Percentiles rank a stretch among this genome's conserved stretches.
Evolutionary conservation across 2,113 vertebrate genomes (phyloP).

Genomic region (Malurus melanocephalus): DNA sequence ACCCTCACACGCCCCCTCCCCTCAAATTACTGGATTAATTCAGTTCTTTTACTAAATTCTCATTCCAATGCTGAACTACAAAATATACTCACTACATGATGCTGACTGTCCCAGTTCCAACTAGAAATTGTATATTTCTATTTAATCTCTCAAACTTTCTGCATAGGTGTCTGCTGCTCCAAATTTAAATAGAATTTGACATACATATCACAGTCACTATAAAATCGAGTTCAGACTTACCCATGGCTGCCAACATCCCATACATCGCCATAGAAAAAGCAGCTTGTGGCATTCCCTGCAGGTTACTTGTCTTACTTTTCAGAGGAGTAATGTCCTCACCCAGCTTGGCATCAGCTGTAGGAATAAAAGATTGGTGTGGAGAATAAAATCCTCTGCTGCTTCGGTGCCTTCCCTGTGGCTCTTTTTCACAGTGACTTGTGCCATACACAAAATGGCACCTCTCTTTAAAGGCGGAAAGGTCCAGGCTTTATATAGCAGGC

Average conservation of each 20-base stretch:
- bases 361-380: constrained; percentile 62
- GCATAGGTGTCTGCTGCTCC: not conserved
- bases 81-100: not conserved
- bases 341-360: constrained; percentile 69
- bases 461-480: constrained; percentile 75
- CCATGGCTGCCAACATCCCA: constrained; percentile 74
- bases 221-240: constrained; percentile 78
- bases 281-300: constrained; percentile 67
- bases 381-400: constrained; percentile 64
- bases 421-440: constrained; percentile 62
- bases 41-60: not conserved
- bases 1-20: accelerated
- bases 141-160: constrained; percentile 21
- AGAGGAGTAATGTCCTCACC: constrained; percentile 70
- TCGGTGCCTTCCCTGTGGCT: constrained; percentile 62
- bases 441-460: constrained; percentile 79
- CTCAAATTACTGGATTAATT: not conserved
- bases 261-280: constrained; percentile 63
- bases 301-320: constrained; percentile 78
- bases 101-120: not conserved
- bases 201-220: constrained; percentile 35
- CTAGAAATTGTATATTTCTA: not conserved
- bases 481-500: constrained; percentile 79
- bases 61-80: not conserved
- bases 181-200: constrained; percentile 30